Evolutionary conservation across 1,140 invertebrate genomes (phyloP), one percentile per base, ranked within the genome.

Genomic region (Tetramorium parvispinum): DNA sequence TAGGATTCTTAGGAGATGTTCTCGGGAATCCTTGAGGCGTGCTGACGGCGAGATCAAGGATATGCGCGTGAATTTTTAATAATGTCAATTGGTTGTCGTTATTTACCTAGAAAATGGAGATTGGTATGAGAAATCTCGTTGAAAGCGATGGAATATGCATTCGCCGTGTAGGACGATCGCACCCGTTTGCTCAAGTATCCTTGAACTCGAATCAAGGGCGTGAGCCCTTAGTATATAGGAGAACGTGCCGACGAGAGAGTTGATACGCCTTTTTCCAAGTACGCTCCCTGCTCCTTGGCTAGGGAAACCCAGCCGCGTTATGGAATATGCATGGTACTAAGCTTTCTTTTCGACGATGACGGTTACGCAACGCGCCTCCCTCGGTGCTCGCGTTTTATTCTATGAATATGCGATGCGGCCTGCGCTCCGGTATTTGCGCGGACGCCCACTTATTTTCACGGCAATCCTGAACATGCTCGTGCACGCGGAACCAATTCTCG

Each of bases 351-450:
- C 40, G 59, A 27, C 43, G 79, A n/a, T 40, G 66, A n/a, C 51
- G 66, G 53, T 73, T 83, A 59, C 24, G 53, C 79, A 59, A 73
- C 24, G 18, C 68, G 18, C 68, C 37, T 83, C 68, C 27, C 66
- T 21, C 40, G 78, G 66, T 10, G n/a, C 66, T 82, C 79, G 66
- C 53, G 24, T 82, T 75, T 75, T 75, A 75, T 83, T 83, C 68
- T 27, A 83, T 83, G 79, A 83, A 83, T 83, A 83, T 83, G 79
- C 68, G 68, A 83, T 83, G 79, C 68, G 68, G 53, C 21, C 2
- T 63, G 78, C 51, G 78, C 78, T 57, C 37, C 53, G 53, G 66
- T 73, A 83, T 83, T 83, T 75, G 79, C 53, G 43, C 68, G 49
- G 32, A 55, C 53, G 68, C 53, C 66, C 79, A 59, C 79, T 75